Base-by-base conservation (phyloP, 2,113 vertebrate species). In the Camelus bactrianus region DNA sequence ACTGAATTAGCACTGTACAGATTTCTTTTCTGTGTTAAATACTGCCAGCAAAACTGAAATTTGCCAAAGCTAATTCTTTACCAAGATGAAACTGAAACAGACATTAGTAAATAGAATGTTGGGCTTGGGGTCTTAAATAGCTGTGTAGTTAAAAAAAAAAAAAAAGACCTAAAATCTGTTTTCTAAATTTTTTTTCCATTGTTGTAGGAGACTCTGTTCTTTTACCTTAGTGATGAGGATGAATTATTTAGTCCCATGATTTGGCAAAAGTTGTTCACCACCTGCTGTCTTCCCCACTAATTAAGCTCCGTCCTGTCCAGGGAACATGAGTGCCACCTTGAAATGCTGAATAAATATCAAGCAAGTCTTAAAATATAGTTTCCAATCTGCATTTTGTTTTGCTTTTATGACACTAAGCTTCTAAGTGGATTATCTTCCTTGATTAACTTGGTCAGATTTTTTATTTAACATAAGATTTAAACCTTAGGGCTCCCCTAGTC, bases 71-170 rank as follows among this genome's bases (percentile, higher is more conserved):
- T 46, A 77, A 46, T 80, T 73, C 52, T 93, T 94, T 73, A 56
- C 8, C 38, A 89, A 96, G 93, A 54, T 46, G 32, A 96, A 89
- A 24, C 19, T 56, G 54, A 90, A 88, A 48, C 48, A 70, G 85
- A 67, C 42, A 28, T 72, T 77, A 93, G 10, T 38, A 83, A 76
- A 30, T 73, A 50, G 76, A 38, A 54, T 56, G 28, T 26, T 62
- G 38, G 30, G 20, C n/a, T 52, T 42, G 8, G 77, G 26, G 28
- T 64, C 84, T 75, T 94, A 83, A 58, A 26, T 32, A 79, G 62
- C 46, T 73, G 1, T 6, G 6, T 70, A 38, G 32, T 67, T 89
- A 35, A n/a, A 75, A 32, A 70, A 73, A 70, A 70, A 35, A 69
- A 67, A n/a, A 14, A 26, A 52, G 42, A 30, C 54, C 62, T 73